phyloP scores from a whole-genome alignment of 2,797 vertebrate species.

The Hyperoplus lanceolatus region DNA sequence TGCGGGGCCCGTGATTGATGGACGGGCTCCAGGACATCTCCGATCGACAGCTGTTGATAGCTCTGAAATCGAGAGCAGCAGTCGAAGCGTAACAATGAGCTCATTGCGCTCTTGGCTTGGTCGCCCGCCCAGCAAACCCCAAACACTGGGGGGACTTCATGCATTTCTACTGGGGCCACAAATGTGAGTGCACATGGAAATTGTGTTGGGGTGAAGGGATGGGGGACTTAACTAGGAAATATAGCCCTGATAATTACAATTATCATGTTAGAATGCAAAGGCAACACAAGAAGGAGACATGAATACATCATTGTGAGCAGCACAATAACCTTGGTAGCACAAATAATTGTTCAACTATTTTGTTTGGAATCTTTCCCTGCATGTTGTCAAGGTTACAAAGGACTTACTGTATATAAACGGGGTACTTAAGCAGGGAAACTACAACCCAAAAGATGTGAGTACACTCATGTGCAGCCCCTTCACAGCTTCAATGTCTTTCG shows the following conservation, averaged over 20 bases:
- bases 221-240: slow-evolving; percentile 61
- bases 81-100: slow-evolving; percentile 89
- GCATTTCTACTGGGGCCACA: slow-evolving; percentile 86
- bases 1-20: slow-evolving; percentile 85
- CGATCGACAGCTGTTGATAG: slow-evolving; percentile 91
- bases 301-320: neutral
- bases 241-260: slow-evolving; percentile 65
- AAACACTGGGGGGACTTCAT: slow-evolving; percentile 80
- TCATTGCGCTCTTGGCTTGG: slow-evolving; percentile 87
- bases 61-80: slow-evolving; percentile 88
- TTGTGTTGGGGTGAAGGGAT: slow-evolving; percentile 65
- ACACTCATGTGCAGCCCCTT: slow-evolving; percentile 13
- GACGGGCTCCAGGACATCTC: slow-evolving; percentile 88
- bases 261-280: slow-evolving; percentile 38
- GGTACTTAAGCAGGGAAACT: neutral
- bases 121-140: slow-evolving; percentile 83
- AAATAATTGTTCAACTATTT: slow-evolving; percentile 2
- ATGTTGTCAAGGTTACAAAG: no score
- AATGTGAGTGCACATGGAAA: slow-evolving; percentile 80
- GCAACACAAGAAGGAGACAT: neutral
- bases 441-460: neutral
- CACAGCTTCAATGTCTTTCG: slow-evolving; percentile 1
- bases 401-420: neutral
- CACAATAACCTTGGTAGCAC: neutral
- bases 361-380: neutral